Evolutionary conservation across 2,113 vertebrate genomes (phyloP), one percentile per base, ranked within the genome.

Genomic region (Spea multiplicata): DNA sequence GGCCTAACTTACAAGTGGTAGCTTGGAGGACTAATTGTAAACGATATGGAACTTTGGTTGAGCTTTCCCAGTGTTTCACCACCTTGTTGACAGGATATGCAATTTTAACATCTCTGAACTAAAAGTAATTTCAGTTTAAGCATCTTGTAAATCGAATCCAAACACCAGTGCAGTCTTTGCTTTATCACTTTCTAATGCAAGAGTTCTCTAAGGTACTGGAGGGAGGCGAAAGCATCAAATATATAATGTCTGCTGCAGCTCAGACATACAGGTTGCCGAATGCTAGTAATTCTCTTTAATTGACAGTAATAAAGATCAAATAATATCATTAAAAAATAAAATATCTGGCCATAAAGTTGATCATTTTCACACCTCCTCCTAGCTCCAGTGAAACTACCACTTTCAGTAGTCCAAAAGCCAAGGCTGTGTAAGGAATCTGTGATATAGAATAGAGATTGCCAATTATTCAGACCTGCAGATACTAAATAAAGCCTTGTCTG

Each of bases 321-420:
- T 69, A 49, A 69, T 70, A 70, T 44, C 52, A 69, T 46, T 17
- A 77, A 71, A 75, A 70, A 50, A 71, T 53, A 52, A 78, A 71
- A 71, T 71, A 71, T 64, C 47, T 65, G 68, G 44, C 48, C 13
- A 9, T 61, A 69, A 77, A 77, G 67, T 48, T 62, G 46, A 70
- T 71, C 30, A 16, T 59, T 62, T 14, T 71, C 53, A 62, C 57
- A 71, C 12, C 16, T 44, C 17, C 16, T 62, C 55, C 46, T 3
- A 61, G 55, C 47, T 78, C 44, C 59, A 48, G 47, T n/a, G 4
- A 50, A 44, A 52, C 44, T 17, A 77, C 10, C 13, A 70, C 6
- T 62, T 70, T 4, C 7, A 71, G 68, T 53, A 71, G 44, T 8
- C 44, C 49, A 17, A 70, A 70, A 48, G 14, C 45, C 44, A 46